These are phyloP conservation scores for Syngnathoides biaculeatus DNA, from an alignment of 2,113 vertebrate species.

Conservation along the genomic window DNA sequence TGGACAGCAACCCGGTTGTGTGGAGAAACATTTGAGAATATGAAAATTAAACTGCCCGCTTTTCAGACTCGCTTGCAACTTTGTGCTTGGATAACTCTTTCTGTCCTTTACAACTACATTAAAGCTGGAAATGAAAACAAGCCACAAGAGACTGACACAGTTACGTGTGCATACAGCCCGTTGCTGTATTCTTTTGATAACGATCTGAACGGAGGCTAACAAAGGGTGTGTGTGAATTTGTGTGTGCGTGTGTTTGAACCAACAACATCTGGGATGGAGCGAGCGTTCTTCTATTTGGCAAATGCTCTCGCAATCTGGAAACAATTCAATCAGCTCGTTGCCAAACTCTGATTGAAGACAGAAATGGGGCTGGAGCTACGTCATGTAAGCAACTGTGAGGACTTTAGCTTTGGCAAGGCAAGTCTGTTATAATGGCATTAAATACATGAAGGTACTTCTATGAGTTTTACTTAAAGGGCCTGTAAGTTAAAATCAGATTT, in stretches of 20 bases:
- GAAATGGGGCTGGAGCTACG: background rate
- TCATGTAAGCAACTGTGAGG: constrained; percentile 2
- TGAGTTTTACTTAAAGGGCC: background rate
- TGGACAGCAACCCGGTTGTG: background rate
- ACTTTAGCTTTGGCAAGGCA: constrained; percentile 3
- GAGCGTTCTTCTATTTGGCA: background rate
- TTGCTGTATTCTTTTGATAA: constrained; percentile 5
- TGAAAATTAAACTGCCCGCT: constrained; percentile 5
- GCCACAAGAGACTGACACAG: background rate
- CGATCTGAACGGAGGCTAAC: constrained; percentile 1
- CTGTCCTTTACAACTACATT: background rate
- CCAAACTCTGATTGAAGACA: background rate
- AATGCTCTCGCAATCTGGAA: background rate
- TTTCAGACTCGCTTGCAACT: background rate
- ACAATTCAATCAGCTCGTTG: constrained; percentile 6
- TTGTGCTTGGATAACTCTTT: background rate
- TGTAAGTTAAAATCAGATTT: too few species aligned
- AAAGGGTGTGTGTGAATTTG: background rate
- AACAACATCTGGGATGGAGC: background rate
- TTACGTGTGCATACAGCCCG: background rate
- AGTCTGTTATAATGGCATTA: background rate
- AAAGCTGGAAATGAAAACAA: constrained; percentile 7
- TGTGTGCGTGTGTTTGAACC: constrained; percentile 6
- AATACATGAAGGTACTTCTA: background rate
- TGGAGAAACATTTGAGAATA: background rate